A percentile compares a stretch with the other conserved stretches of the same genome.
Conservation (phyloP, 2,888 invertebrate species). For the Hydrotaea cyrtoneurina region DNA sequence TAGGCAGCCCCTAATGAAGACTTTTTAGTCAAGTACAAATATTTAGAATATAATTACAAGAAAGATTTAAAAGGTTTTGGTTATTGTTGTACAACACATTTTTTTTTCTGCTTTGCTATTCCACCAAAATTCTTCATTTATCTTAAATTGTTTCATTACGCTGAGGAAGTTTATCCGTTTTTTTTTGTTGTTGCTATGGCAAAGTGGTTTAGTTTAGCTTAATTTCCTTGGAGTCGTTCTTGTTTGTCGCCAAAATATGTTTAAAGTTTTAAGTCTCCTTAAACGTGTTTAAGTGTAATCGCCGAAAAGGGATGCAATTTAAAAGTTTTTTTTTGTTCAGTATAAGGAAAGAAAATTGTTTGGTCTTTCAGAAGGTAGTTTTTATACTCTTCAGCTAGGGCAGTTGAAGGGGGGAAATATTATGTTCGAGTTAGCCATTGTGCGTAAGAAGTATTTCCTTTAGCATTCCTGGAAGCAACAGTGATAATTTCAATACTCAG, state of each 20-base stretch:
- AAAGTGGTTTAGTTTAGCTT: not conserved
- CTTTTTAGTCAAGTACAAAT: conserved; percentile 39
- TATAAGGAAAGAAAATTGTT: too few relatives aligned
- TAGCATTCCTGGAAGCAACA: too few relatives aligned
- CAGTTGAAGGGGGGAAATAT: too few relatives aligned
- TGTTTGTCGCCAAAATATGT: not conserved
- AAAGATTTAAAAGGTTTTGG: conserved; percentile 18
- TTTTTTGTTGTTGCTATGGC: not conserved
- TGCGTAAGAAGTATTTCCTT: too few relatives aligned
- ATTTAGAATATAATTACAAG: conserved; percentile 29
- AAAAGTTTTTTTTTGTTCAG: not conserved
- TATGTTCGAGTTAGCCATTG: too few relatives aligned
- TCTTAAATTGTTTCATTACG: not conserved
- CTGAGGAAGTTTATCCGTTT: not conserved
- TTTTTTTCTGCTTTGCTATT: not conserved
- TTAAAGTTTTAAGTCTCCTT: conserved; percentile 23
- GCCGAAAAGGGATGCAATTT: not conserved
- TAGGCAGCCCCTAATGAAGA: conserved; percentile 14
- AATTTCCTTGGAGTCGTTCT: conserved; percentile 5
- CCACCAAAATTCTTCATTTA: not conserved
- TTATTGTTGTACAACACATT: not conserved
- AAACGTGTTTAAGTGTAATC: conserved; percentile 13
- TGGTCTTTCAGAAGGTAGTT: too few relatives aligned
- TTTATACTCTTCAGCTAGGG: too few relatives aligned
- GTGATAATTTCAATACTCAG: too few relatives aligned